These are phyloP conservation scores for Dicranocentrus wangi DNA, from an alignment of 2,888 invertebrate genomes.

Conservation along the genomic window DNA sequence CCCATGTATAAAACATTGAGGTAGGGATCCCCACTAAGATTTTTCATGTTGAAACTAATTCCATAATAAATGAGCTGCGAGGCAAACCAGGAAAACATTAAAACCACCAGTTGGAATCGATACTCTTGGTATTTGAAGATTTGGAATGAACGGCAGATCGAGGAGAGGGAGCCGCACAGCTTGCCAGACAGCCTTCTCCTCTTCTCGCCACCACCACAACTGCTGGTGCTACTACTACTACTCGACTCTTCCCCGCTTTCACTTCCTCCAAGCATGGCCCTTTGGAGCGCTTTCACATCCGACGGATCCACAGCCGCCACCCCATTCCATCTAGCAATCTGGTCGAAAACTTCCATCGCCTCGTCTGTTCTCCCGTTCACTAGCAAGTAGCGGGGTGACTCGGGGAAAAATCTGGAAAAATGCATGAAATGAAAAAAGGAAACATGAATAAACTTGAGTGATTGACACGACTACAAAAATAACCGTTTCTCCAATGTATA, in stretches of 20 bases:
- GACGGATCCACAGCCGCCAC: slow-evolving; percentile 48
- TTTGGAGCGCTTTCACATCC: slow-evolving; percentile 58
- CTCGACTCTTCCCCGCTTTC: slow-evolving; percentile 3
- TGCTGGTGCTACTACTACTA: not conserved
- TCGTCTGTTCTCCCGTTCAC: slow-evolving; percentile 58
- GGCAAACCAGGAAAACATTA: slow-evolving; percentile 68
- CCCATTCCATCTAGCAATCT: slow-evolving; percentile 71
- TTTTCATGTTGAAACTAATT: slow-evolving; percentile 69
- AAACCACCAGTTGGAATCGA: slow-evolving; percentile 57
- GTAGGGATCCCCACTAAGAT: slow-evolving; percentile 66
- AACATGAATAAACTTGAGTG: no score
- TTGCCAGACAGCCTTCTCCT: no score
- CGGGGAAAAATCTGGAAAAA: slow-evolving; percentile 67
- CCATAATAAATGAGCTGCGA: slow-evolving; percentile 69
- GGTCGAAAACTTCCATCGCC: slow-evolving; percentile 67
- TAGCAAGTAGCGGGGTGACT: slow-evolving; percentile 70
- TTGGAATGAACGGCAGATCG: slow-evolving; percentile 33
- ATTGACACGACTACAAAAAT: no score
- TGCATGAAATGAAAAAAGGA: slow-evolving; percentile 10
- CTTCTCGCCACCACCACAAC: not conserved
- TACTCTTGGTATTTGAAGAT: slow-evolving; percentile 47
- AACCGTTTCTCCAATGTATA: no score
- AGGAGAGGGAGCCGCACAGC: not conserved
- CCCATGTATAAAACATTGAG: slow-evolving; percentile 70
- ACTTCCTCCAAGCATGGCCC: slow-evolving; percentile 28